Percentiles rank a stretch among this genome's conserved stretches.
These are phyloP conservation scores for Chaetorhynchus papuensis DNA, from an alignment of 2,113 vertebrate genomes.

Conservation along the genomic window DNA sequence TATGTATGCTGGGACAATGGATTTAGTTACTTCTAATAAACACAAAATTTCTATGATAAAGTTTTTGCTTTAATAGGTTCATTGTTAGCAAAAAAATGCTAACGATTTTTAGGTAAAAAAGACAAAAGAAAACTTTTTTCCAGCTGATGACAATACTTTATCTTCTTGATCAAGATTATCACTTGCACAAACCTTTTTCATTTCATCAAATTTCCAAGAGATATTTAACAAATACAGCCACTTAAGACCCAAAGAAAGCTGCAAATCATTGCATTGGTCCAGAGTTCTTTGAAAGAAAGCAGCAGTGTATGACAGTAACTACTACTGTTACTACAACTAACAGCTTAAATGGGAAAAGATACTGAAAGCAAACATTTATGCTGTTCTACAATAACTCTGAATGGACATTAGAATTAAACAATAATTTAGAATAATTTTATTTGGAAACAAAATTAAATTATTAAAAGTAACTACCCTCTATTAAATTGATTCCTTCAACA, in stretches of 20 bases:
- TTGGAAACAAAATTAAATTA: background rate
- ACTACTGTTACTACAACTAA: background rate
- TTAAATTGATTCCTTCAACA: background rate
- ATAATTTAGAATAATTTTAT: background rate
- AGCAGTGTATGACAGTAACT: background rate
- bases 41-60: background rate
- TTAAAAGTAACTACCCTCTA: background rate
- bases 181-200: background rate
- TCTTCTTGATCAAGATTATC: background rate
- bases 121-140: background rate
- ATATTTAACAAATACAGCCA: background rate
- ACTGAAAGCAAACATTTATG: background rate
- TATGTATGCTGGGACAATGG: background rate
- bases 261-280: background rate
- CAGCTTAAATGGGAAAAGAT: background rate
- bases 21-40: background rate
- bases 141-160: background rate
- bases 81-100: background rate
- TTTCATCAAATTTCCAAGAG: background rate
- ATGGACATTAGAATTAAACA: background rate
- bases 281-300: background rate
- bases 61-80: background rate
- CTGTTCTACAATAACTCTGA: background rate
- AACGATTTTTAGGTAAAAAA: background rate
- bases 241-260: background rate